Percentiles rank a stretch among this genome's conserved stretches.
Conservation (phyloP, 2,888 invertebrate genomes). For the Melieria omissa region DNA sequence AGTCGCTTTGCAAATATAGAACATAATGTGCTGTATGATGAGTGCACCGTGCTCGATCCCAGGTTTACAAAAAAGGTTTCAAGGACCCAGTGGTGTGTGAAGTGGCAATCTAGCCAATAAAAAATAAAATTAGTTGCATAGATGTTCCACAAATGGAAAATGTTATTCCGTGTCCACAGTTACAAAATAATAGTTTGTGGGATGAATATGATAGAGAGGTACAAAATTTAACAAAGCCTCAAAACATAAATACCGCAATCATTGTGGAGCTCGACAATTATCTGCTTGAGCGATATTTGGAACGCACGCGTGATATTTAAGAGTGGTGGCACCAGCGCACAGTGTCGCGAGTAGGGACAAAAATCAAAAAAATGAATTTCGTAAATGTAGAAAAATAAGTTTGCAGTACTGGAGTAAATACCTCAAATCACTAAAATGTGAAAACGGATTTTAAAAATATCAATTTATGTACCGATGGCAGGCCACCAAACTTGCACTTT, state of each 20-base stretch:
- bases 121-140: not conserved
- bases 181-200: not conserved
- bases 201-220: slow-evolving; percentile 21
- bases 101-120: not conserved
- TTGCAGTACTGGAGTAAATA: too few relatives aligned
- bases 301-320: too few relatives aligned
- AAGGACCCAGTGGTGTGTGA: not conserved
- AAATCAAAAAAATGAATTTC: too few relatives aligned
- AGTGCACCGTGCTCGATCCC: slow-evolving; percentile 8
- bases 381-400: too few relatives aligned
- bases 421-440: too few relatives aligned
- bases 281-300: too few relatives aligned
- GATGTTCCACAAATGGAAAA: not conserved
- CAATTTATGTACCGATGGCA: too few relatives aligned
- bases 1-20: not conserved
- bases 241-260: slow-evolving; percentile 13
- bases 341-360: too few relatives aligned
- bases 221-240: slow-evolving; percentile 13
- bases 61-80: not conserved
- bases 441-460: too few relatives aligned
- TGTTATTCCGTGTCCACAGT: not conserved
- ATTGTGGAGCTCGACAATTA: slow-evolving; percentile 28
- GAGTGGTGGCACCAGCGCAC: slow-evolving; percentile 32
- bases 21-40: not conserved
- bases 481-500: too few relatives aligned